Conservation (phyloP, 1,140 invertebrate genomes). For the Sminthurides bifidus region DNA sequence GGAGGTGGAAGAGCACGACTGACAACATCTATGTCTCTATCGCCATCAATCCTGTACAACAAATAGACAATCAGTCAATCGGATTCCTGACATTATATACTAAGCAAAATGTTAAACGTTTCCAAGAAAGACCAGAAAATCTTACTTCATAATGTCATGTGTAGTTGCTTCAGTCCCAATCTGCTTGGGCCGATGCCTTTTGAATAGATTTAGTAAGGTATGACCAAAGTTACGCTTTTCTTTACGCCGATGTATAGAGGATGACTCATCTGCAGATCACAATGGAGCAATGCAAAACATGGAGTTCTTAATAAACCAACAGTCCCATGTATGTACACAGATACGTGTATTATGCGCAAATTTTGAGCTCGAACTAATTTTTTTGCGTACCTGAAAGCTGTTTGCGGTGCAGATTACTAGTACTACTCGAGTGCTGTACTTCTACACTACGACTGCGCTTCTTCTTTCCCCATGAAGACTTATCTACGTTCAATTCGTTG, state of each 20-base stretch:
- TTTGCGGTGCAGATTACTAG: too few relatives aligned
- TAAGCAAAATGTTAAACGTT: slow-evolving; percentile 25
- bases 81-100: too few relatives aligned
- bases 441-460: slow-evolving; percentile 19
- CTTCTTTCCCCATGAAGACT: slow-evolving; percentile 6
- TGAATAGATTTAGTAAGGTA: slow-evolving; percentile 34
- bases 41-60: slow-evolving; percentile 46
- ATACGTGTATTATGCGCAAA: too few relatives aligned
- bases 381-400: too few relatives aligned
- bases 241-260: too few relatives aligned
- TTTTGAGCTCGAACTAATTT: too few relatives aligned
- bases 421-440: too few relatives aligned
- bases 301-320: too few relatives aligned
- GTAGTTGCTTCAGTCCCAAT: slow-evolving; percentile 3
- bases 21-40: slow-evolving; percentile 34
- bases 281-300: too few relatives aligned
- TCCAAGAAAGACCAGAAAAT: not conserved
- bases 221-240: slow-evolving; percentile 38
- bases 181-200: slow-evolving; percentile 8
- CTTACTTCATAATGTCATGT: not conserved
- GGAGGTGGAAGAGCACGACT: slow-evolving; percentile 36
- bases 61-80: too few relatives aligned
- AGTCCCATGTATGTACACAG: too few relatives aligned
- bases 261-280: too few relatives aligned
- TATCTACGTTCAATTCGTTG: not conserved